Evolutionary conservation across 2,888 invertebrate genomes (phyloP).

Genomic region (Lasioglossum lativentre): DNA sequence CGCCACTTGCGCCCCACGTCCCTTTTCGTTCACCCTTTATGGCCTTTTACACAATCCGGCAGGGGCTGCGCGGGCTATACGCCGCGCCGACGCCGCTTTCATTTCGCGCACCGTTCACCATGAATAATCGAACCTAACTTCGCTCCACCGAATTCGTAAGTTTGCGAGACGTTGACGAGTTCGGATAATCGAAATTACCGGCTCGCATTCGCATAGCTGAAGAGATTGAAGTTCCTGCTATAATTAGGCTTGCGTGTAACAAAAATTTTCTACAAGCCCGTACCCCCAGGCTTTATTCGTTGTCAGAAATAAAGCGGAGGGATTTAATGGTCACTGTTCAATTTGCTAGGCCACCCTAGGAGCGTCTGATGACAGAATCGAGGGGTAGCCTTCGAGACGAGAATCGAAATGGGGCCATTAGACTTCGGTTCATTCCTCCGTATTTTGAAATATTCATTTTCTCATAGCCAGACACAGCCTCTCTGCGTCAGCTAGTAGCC

Average conservation of each 20-base stretch:
- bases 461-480: constrained; percentile 53
- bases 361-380: constrained; percentile 40
- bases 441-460: constrained; percentile 70
- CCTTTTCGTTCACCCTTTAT: constrained; percentile 26
- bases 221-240: background rate
- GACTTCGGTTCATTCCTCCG: constrained; percentile 1
- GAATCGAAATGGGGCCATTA: constrained; percentile 6
- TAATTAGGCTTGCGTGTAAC: too few relatives aligned
- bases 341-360: background rate
- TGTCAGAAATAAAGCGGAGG: too few relatives aligned
- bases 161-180: background rate
- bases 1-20: constrained; percentile 37
- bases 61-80: background rate
- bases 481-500: constrained; percentile 38
- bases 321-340: background rate
- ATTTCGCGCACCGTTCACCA: background rate
- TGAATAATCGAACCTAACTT: constrained; percentile 12
- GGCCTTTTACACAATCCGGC: constrained; percentile 9
- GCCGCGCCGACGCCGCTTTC: background rate
- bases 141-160: background rate
- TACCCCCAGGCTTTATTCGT: too few relatives aligned
- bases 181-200: background rate
- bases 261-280: too few relatives aligned
- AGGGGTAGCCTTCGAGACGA: constrained; percentile 24
- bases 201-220: background rate